Evolutionary conservation across 2,888 invertebrate genomes (phyloP).

Genomic region (Xestobium rufovillosum): DNA sequence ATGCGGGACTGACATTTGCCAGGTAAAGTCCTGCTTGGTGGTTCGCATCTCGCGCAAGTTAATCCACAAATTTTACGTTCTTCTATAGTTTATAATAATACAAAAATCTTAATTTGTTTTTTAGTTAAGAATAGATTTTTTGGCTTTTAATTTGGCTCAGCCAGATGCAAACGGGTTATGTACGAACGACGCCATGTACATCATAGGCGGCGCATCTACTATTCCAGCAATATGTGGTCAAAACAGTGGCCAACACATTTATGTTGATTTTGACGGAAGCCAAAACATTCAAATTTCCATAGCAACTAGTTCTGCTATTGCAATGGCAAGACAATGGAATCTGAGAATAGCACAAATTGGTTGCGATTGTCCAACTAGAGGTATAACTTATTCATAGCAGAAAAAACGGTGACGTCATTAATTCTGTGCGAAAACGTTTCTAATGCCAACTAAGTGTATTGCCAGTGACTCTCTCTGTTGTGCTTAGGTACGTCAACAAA

Average conservation of each 20-base stretch:
- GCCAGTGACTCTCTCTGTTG: no score
- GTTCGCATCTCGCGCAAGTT: no score
- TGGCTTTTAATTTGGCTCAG: slow-evolving; percentile 62
- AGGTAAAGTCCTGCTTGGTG: slow-evolving; percentile 49
- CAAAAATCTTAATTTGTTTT: slow-evolving; percentile 22
- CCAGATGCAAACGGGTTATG: slow-evolving; percentile 68
- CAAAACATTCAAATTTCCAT: slow-evolving; percentile 60
- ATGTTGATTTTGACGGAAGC: slow-evolving; percentile 64
- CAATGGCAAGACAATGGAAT: slow-evolving; percentile 65
- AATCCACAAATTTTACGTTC: slow-evolving; percentile 7
- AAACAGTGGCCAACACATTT: slow-evolving; percentile 70
- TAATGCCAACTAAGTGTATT: no score
- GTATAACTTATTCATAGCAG: slow-evolving; percentile 39
- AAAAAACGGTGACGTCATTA: no score
- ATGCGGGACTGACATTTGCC: slow-evolving; percentile 59
- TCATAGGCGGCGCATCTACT: slow-evolving; percentile 60
- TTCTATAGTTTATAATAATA: slow-evolving; percentile 1
- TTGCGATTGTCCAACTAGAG: slow-evolving; percentile 61
- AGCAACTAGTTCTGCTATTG: slow-evolving; percentile 53
- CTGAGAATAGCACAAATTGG: slow-evolving; percentile 63
- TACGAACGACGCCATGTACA: slow-evolving; percentile 58
- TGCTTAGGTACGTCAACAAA: no score
- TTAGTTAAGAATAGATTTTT: slow-evolving; percentile 69
- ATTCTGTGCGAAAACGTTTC: no score
- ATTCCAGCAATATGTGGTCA: slow-evolving; percentile 76